Conservation (phyloP, 2,797 vertebrate genomes). For the Chanos chanos region DNA sequence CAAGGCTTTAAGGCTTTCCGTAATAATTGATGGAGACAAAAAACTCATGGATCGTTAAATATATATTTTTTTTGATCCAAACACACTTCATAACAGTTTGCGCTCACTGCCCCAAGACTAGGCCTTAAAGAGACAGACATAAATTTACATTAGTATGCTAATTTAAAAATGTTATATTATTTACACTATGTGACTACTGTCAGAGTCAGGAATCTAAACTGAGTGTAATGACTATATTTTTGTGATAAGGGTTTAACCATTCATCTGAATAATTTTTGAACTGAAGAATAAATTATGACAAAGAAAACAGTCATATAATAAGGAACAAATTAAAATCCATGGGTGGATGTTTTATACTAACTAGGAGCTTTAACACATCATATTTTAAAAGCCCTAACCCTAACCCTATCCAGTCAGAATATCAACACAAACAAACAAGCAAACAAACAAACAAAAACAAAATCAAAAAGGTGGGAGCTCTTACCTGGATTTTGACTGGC, state of each 20-base stretch:
- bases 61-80: constrained; percentile 56
- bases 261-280: too few relatives aligned
- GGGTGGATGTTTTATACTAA: too few relatives aligned
- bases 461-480: constrained; percentile 23
- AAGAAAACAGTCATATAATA: too few relatives aligned
- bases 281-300: too few relatives aligned
- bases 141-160: constrained; percentile 20
- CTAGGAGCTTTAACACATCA: too few relatives aligned
- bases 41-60: constrained; percentile 67
- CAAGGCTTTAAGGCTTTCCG: constrained; percentile 49
- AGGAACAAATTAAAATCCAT: too few relatives aligned
- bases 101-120: constrained; percentile 33
- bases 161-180: constrained; percentile 4
- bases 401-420: too few relatives aligned
- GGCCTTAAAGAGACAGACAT: constrained; percentile 32
- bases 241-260: constrained; percentile 4
- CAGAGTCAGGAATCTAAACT: not conserved
- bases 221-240: not conserved
- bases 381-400: too few relatives aligned
- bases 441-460: not conserved
- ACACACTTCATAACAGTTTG: constrained; percentile 59
- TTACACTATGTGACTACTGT: constrained; percentile 11
- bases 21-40: constrained; percentile 59
- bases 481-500: constrained; percentile 98
- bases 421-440: too few relatives aligned